Evolutionary conservation across 2,888 invertebrate genomes (phyloP), one percentile per base, ranked within the genome.

Genomic region (Tryphoninae sp.): DNA sequence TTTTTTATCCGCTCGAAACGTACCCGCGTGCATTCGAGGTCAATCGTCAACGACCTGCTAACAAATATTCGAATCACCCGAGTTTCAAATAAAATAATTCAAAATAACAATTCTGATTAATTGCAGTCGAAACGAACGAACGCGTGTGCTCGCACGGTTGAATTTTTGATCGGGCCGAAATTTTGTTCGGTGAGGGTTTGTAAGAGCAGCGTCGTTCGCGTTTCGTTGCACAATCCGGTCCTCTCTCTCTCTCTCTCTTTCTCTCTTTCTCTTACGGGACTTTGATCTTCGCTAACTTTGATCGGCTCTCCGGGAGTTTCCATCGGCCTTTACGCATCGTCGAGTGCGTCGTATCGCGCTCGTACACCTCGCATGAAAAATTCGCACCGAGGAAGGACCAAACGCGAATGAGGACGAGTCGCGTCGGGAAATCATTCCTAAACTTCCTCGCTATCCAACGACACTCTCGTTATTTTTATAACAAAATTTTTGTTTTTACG

Each of bases 251-350:
- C 16, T 75, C 42, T 23, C 23, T 26, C 26, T 26, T 3, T 26
- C 26, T 26, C 26, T 26, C 3, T 26, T 3, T 1, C 26, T 26
- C 26, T n/a, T 6, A 33, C 64, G 53, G 40, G 19, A 62, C 69
- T 69, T 68, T 69, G 42, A 51, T 62, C 68, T 51, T 42, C n/a
- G 61, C n/a, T 62, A 55, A 42, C 45, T 74, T 65, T 74, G 62
- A 62, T 58, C 62, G 68, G 59, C 53, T 80, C 65, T 33, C 65
- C 23, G 42, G 22, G 42, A 49, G 45, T 26, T 67, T 67, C 23
- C 33, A 23, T 64, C 65, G 40, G 23, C 13, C 45, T 40, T 75
- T 75, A 42, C 45, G 42, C 55, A 49, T 65, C 58, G 45, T 16
- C 22, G 45, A 26, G 16, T 16, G 23, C 62, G 13, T 33, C 33